These are phyloP conservation scores for Lota lota DNA, from an alignment of 2,113 vertebrate species.

Conservation along the genomic window DNA sequence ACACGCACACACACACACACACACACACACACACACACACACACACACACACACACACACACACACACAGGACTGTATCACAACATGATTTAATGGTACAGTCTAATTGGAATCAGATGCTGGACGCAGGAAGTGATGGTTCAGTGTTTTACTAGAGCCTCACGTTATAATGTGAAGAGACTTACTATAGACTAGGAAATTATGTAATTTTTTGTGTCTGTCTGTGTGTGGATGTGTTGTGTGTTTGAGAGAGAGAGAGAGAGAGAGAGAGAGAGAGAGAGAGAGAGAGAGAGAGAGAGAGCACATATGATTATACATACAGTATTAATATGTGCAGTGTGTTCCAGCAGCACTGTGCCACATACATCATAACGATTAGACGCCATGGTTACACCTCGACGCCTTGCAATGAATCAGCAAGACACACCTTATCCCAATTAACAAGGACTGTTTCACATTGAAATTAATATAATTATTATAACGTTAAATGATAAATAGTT, in stretches of 20 bases:
- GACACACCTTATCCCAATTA: neutral
- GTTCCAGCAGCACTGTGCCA: neutral
- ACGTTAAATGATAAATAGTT: neutral
- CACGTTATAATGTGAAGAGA: slow-evolving; percentile 44
- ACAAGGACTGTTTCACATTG: neutral
- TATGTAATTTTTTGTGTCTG: slow-evolving; percentile 22
- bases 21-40: too few relatives aligned
- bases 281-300: too few relatives aligned
- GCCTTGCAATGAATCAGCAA: neutral
- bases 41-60: too few relatives aligned
- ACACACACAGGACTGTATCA: slow-evolving; percentile 33
- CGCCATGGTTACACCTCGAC: neutral
- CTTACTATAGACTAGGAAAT: slow-evolving; percentile 43
- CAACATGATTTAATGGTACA: slow-evolving; percentile 51
- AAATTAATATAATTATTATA: neutral
- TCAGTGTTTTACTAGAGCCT: slow-evolving; percentile 33
- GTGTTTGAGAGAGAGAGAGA: neutral
- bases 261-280: too few relatives aligned
- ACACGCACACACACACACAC: too few relatives aligned
- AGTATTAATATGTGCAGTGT: too few relatives aligned
- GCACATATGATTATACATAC: too few relatives aligned
- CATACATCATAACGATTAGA: neutral
- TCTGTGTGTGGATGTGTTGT: neutral
- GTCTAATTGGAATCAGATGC: slow-evolving; percentile 64
- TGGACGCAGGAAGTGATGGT: slow-evolving; percentile 42